phyloP scores from a whole-genome alignment of 1,140 invertebrate genomes.

The Drosophila ambigua region DNA sequence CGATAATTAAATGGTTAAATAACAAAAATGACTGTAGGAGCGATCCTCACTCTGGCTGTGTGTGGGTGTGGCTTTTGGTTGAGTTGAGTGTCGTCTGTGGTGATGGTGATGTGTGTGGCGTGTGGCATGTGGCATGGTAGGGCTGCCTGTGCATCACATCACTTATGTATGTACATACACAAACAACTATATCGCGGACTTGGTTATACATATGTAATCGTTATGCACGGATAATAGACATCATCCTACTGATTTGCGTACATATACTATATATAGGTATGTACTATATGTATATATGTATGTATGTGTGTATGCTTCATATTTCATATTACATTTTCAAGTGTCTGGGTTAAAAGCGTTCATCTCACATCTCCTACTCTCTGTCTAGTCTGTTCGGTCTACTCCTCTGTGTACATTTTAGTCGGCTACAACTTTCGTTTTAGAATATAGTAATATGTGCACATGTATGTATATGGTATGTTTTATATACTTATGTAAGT shows the following conservation, averaged over 20 bases:
- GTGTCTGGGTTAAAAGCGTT: conserved; percentile 43
- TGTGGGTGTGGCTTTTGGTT: conserved; percentile 8
- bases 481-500: conserved; percentile 62
- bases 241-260: conserved; percentile 6
- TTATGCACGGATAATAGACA: conserved; percentile 52
- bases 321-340: conserved; percentile 35
- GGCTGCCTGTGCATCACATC: conserved; percentile 11
- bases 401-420: conserved; percentile 32
- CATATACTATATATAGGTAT: neutral
- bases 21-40: conserved; percentile 67
- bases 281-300: conserved; percentile 32
- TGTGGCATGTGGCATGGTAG: too few relatives aligned
- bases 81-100: conserved; percentile 8
- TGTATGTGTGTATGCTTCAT: conserved; percentile 44
- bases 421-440: conserved; percentile 41
- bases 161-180: conserved; percentile 43
- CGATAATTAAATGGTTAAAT: conserved; percentile 47
- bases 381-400: too few relatives aligned
- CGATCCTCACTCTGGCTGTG: conserved; percentile 56
- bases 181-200: conserved; percentile 29
- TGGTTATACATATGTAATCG: conserved; percentile 10
- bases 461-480: conserved; percentile 29
- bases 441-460: conserved; percentile 54
- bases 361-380: conserved; percentile 8
- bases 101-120: neutral